Evolutionary conservation across 2,888 invertebrate species (phyloP), one percentile per base, ranked within the genome.

Genomic region (Orchesellides sinensis): DNA sequence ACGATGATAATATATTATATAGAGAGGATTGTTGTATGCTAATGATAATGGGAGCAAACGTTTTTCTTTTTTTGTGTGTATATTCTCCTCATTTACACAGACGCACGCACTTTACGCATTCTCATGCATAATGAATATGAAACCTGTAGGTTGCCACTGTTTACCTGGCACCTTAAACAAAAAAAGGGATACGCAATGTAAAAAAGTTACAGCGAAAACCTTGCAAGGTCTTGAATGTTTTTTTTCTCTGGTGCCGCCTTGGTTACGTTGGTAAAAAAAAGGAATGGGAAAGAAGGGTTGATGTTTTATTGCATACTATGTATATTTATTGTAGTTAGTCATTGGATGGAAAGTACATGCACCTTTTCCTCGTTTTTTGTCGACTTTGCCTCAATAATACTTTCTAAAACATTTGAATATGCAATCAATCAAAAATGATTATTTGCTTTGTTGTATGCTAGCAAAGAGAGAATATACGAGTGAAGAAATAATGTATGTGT

Each of bases 401-500:
- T 72, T n/a, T n/a, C 32, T 10, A 47, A 29, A 61, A 63, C 49
- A 25, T 35, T 75, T 75, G 27, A 56, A 75, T 56, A 56, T 21
- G 52, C 56, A 66, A 75, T 75, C 75, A 75, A 75, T 54, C 75
- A 75, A 75, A 75, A 56, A 66, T 74, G 63, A 61, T 73, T 65
- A 40, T 74, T 65, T 65, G 21, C 63, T 49, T 63, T 61, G 27
- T 63, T 35, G 19, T 32, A 32, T 32, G 32, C 10, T 6, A 32
- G 10, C 5, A 10, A 32, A 2, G 40, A 40, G 40, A 40, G 10
- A n/a, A 40, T 32, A 32, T 10, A 40, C 4, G 40, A 40, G 40
- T 32, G 10, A 32, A 32, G 5, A 6, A 10, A 5, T 32, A 32
- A 14, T 54, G 35, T 35, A 27, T 45, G n/a, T 65, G 8, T 65